These are phyloP conservation scores for Lasioglossum calceatum DNA, from an alignment of 2,888 invertebrate species.

Conservation along the genomic window DNA sequence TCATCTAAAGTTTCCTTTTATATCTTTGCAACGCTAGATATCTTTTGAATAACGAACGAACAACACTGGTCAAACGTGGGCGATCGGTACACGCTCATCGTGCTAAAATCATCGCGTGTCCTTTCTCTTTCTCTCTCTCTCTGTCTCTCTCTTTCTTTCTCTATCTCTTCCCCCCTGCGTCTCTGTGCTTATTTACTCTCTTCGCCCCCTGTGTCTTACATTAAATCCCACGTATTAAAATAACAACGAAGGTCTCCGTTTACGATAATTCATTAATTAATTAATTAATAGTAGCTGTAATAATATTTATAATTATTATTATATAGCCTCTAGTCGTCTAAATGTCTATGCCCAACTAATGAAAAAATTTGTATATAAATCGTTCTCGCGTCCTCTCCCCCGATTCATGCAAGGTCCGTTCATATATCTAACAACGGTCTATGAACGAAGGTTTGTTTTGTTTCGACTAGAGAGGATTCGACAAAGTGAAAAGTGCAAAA, in stretches of 20 bases:
- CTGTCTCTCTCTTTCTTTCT: not conserved
- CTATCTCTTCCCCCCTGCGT: not conserved
- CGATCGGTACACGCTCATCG: constrained; percentile 30
- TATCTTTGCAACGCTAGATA: constrained; percentile 73
- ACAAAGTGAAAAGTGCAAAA: constrained; percentile 81
- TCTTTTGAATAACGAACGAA: constrained; percentile 73
- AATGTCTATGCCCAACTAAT: constrained; percentile 81
- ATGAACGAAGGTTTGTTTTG: constrained; percentile 54
- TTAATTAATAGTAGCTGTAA: constrained; percentile 77
- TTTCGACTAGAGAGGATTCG: constrained; percentile 69
- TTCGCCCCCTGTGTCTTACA: not conserved
- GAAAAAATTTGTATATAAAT: constrained; percentile 77
- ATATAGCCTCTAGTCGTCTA: constrained; percentile 84
- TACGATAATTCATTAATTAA: constrained; percentile 73
- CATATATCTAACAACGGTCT: constrained; percentile 42
- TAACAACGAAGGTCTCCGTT: constrained; percentile 72
- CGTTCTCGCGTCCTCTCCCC: constrained; percentile 65
- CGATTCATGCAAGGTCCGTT: constrained; percentile 51
- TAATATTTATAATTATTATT: constrained; percentile 78
- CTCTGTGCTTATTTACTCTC: not conserved
- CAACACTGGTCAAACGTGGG: constrained; percentile 73
- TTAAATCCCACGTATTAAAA: constrained; percentile 60
- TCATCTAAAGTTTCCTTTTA: constrained; percentile 57
- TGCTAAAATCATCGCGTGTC: constrained; percentile 27
- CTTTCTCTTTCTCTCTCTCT: not conserved